Conservation (phyloP, 2,113 vertebrate species). For the Dromaius novaehollandiae region DNA sequence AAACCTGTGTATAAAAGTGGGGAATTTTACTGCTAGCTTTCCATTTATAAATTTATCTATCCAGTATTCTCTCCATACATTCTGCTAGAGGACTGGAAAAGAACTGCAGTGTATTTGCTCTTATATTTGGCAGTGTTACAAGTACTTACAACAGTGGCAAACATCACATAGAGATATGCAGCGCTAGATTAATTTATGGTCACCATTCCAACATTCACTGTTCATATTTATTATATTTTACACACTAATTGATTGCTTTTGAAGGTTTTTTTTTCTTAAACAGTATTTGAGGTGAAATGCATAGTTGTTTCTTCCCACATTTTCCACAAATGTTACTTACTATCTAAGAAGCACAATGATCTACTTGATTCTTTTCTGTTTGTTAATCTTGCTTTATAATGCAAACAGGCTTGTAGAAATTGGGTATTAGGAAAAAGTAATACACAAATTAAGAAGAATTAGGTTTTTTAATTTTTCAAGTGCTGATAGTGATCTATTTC, state of each 20-base stretch:
- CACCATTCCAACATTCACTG: background rate
- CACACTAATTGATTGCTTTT: background rate
- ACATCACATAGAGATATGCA: background rate
- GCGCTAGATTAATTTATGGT: background rate
- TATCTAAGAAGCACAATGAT: background rate
- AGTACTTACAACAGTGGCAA: background rate
- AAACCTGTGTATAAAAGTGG: background rate
- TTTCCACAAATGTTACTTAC: background rate
- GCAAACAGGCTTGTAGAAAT: background rate
- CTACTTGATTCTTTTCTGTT: background rate
- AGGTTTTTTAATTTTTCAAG: background rate
- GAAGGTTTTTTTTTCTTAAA: background rate
- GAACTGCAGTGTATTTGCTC: background rate
- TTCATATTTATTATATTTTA: background rate
- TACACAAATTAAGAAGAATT: background rate
- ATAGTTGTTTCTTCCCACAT: background rate
- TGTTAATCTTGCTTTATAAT: background rate
- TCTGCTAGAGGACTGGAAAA: background rate
- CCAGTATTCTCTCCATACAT: background rate
- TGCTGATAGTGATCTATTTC: background rate
- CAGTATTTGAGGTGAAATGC: background rate
- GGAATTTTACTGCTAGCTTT: background rate
- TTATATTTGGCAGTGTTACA: background rate
- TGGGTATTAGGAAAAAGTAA: background rate
- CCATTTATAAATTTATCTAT: background rate